Conservation (phyloP, 2,888 invertebrate species). For the Dusona sp. region DNA sequence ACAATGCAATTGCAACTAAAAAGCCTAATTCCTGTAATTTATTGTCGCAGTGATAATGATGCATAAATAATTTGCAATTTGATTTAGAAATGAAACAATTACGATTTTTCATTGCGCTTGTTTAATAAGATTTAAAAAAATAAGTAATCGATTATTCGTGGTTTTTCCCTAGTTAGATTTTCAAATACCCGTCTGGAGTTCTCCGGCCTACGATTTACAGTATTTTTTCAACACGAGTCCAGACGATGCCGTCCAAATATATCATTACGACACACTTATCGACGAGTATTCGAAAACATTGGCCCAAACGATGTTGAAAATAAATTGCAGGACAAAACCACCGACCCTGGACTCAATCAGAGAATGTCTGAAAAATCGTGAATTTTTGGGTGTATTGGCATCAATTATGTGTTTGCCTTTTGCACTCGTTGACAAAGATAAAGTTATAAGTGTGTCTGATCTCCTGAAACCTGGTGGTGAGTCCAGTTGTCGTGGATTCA, state of each 20-base stretch:
- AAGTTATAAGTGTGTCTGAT: slow-evolving; percentile 49
- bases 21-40: not conserved
- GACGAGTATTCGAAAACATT: slow-evolving; percentile 74
- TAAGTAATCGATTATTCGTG: not conserved
- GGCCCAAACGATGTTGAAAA: slow-evolving; percentile 72
- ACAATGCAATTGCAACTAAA: not conserved
- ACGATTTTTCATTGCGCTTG: not conserved
- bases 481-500: not conserved
- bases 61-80: too few species aligned
- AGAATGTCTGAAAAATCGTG: slow-evolving; percentile 65
- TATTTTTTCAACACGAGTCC: slow-evolving; percentile 84
- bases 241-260: slow-evolving; percentile 67
- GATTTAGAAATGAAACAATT: not conserved
- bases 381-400: slow-evolving; percentile 71
- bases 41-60: not conserved
- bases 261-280: slow-evolving; percentile 71
- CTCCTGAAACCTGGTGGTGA: not conserved
- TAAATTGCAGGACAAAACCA: too few species aligned
- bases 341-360: slow-evolving; percentile 71
- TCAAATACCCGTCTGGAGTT: slow-evolving; percentile 83
- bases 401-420: slow-evolving; percentile 74
- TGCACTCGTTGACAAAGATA: slow-evolving; percentile 72
- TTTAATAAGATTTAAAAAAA: not conserved
- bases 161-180: slow-evolving; percentile 84
- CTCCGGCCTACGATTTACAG: slow-evolving; percentile 84